These are phyloP conservation scores for Pica pica DNA, from an alignment of 2,113 vertebrate species.

Conservation along the genomic window DNA sequence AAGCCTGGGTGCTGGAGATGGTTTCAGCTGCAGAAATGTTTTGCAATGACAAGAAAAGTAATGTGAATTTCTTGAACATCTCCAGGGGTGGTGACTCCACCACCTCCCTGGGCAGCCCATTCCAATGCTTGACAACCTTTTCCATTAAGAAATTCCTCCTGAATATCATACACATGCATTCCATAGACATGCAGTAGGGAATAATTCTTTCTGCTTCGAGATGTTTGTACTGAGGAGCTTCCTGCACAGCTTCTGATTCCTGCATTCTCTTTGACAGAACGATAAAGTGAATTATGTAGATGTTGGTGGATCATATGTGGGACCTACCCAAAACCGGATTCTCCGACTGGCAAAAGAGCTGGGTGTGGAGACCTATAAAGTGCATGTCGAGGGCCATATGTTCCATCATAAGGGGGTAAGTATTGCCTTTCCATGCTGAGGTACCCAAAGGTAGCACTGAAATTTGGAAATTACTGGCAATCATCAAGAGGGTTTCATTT, in stretches of 20 bases:
- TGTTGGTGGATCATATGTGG: conserved; percentile 80
- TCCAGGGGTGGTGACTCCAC: neutral
- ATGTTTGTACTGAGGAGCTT: neutral
- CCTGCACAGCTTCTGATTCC: neutral
- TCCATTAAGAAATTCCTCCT: neutral
- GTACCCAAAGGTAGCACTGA: neutral
- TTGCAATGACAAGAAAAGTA: neutral
- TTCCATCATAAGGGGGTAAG: conserved; percentile 75
- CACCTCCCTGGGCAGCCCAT: neutral
- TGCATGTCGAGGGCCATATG: conserved; percentile 65
- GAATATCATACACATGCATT: neutral
- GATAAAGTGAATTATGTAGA: conserved; percentile 75
- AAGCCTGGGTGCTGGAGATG: neutral
- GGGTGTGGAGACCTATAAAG: conserved; percentile 79
- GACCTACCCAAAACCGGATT: conserved; percentile 83
- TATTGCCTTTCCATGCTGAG: neutral
- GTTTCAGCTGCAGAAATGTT: neutral
- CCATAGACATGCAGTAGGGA: neutral
- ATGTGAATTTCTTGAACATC: neutral
- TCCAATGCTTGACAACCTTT: rapidly evolving
- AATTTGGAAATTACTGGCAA: neutral
- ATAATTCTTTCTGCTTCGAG: neutral
- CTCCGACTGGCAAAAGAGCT: conserved; percentile 79
- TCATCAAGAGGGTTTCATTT: neutral
- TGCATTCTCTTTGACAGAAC: conserved; percentile 64